Evolutionary conservation across 2,888 invertebrate genomes (phyloP).

Genomic region (Psococerastis gibbosa): DNA sequence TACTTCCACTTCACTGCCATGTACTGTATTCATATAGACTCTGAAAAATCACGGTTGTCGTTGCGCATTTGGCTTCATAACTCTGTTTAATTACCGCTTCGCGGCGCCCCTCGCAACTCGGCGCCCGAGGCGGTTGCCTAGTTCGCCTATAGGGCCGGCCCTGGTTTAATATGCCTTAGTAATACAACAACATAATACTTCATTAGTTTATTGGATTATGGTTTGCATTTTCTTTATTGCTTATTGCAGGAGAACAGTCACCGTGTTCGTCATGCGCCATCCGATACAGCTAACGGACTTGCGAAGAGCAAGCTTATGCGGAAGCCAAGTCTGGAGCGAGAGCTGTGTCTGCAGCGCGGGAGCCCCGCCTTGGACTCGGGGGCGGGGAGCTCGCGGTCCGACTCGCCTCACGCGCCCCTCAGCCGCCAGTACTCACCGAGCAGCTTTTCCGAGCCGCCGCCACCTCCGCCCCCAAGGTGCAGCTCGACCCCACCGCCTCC

Average conservation of each 20-base stretch:
- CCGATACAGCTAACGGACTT: constrained; percentile 34
- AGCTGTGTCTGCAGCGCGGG: constrained; percentile 52
- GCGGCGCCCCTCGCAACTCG: too few species aligned
- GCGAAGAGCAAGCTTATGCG: constrained; percentile 54
- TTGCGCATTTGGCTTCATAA: too few species aligned
- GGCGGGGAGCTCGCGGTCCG: constrained; percentile 74
- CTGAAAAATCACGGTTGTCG: too few species aligned
- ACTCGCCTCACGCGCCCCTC: constrained; percentile 61
- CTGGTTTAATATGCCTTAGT: too few species aligned
- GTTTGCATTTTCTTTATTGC: too few species aligned
- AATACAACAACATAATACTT: too few species aligned
- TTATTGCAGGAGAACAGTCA: neutral
- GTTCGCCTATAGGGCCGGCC: too few species aligned
- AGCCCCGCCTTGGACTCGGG: constrained; percentile 74
- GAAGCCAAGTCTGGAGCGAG: constrained; percentile 75
- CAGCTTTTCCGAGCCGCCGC: constrained; percentile 34
- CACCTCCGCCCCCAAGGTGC: constrained; percentile 57
- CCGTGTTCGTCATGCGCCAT: constrained; percentile 24
- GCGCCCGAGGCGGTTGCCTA: too few species aligned
- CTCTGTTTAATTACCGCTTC: too few species aligned
- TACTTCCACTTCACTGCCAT: too few species aligned
- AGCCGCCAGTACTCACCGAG: constrained; percentile 55
- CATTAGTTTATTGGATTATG: too few species aligned
- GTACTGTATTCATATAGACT: too few species aligned
- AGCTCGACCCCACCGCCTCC: constrained; percentile 38